A percentile compares a stretch with the other conserved stretches of the same genome.
These are phyloP conservation scores for Thalassarche chlororhynchos DNA, from an alignment of 2,113 vertebrate genomes.

Conservation along the genomic window DNA sequence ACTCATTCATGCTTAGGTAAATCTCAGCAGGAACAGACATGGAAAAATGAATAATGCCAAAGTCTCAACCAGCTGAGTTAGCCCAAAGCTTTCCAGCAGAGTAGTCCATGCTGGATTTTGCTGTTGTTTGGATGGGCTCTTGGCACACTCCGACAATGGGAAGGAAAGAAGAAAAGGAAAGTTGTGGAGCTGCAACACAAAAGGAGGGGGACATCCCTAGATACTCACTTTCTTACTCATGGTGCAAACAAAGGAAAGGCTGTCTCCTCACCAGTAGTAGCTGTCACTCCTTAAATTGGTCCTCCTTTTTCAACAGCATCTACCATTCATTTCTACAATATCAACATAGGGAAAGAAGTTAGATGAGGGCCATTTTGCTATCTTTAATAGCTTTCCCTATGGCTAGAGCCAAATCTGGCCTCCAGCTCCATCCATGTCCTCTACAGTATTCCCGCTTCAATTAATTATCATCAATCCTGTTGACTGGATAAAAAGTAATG, in stretches of 20 bases:
- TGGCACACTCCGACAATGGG: neutral
- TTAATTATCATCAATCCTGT: neutral
- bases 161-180: neutral
- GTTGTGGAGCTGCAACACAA: neutral
- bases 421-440: neutral
- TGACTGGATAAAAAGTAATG: neutral
- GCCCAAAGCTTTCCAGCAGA: neutral
- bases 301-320: neutral
- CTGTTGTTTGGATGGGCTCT: neutral
- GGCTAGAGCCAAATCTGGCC: neutral
- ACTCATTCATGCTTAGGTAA: neutral
- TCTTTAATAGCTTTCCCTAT: neutral
- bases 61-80: neutral
- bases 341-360: neutral
- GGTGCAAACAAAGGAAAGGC: neutral
- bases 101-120: neutral
- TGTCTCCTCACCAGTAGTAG: neutral
- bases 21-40: neutral
- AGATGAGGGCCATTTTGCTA: neutral
- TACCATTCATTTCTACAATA: neutral
- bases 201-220: accelerated
- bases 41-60: neutral
- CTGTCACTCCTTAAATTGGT: neutral
- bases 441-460: neutral
- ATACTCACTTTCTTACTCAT: neutral